phyloP scores from a whole-genome alignment of 2,113 vertebrate species.

The Trogon surrucura region DNA sequence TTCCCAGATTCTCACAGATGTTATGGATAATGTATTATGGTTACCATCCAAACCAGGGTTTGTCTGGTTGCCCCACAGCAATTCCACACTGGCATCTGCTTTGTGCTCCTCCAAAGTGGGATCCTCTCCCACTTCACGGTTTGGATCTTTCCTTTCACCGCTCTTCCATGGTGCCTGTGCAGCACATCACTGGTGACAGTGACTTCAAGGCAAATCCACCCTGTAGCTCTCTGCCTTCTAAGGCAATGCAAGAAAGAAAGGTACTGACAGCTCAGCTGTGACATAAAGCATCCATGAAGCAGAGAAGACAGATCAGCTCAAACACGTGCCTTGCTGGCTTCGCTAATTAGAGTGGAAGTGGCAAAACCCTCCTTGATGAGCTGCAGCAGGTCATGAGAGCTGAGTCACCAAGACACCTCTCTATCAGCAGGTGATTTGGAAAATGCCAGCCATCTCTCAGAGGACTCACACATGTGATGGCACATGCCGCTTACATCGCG shows the following conservation, averaged over 20 bases:
- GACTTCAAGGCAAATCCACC: background rate
- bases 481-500: background rate
- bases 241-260: background rate
- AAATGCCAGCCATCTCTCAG: background rate
- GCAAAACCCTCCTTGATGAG: background rate
- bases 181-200: background rate
- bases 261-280: background rate
- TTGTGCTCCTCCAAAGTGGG: background rate
- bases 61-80: background rate
- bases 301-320: background rate
- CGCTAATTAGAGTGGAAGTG: background rate
- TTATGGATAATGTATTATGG: background rate
- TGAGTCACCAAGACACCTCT: slow-evolving; percentile 5
- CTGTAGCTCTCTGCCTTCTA: background rate
- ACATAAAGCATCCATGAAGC: background rate
- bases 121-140: background rate
- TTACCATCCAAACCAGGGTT: background rate
- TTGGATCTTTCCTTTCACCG: background rate
- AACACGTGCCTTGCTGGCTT: background rate
- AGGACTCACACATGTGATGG: background rate
- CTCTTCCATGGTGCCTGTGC: background rate
- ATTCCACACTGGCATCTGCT: background rate
- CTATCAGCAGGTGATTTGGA: slow-evolving; percentile 11
- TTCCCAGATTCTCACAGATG: background rate
- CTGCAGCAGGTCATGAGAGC: background rate